phyloP scores from a whole-genome alignment of 2,888 invertebrate genomes.

The Dyspetes luteomarginatus region DNA sequence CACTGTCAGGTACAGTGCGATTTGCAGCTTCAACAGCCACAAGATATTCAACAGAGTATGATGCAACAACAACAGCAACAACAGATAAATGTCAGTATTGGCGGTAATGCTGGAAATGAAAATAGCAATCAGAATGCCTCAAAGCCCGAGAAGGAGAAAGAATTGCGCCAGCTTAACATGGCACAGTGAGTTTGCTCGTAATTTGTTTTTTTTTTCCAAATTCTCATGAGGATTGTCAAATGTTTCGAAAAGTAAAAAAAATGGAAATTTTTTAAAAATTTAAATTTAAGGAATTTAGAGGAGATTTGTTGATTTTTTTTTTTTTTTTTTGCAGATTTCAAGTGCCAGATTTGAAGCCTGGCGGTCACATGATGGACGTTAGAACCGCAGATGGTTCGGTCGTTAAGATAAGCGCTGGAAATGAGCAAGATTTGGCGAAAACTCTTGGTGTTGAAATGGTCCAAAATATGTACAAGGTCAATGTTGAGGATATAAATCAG shows the following conservation, averaged over 20 bases:
- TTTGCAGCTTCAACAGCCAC: slow-evolving; percentile 82
- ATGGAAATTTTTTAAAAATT: too few relatives aligned
- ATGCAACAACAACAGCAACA: slow-evolving; percentile 86
- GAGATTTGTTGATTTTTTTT: slow-evolving; percentile 39
- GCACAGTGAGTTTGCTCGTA: slow-evolving; percentile 77
- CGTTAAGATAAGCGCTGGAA: slow-evolving; percentile 89
- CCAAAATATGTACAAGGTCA: slow-evolving; percentile 91
- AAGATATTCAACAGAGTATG: slow-evolving; percentile 81
- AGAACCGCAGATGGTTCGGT: slow-evolving; percentile 89
- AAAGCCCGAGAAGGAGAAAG: slow-evolving; percentile 80
- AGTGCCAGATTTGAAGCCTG: slow-evolving; percentile 83
- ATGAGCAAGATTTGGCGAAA: slow-evolving; percentile 86
- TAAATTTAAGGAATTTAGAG: too few relatives aligned
- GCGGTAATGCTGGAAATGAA: slow-evolving; percentile 75
- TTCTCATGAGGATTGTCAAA: too few relatives aligned
- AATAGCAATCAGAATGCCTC: slow-evolving; percentile 75
- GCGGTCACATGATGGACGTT: slow-evolving; percentile 86
- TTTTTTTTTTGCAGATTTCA: slow-evolving; percentile 78
- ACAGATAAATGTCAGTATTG: slow-evolving; percentile 78
- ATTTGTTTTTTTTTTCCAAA: neutral
- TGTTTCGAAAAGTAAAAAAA: too few relatives aligned
- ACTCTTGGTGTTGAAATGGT: slow-evolving; percentile 89
- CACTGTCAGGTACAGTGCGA: slow-evolving; percentile 83
- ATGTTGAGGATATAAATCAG: slow-evolving; percentile 94
- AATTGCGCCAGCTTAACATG: slow-evolving; percentile 81